These are phyloP conservation scores for Polypterus bichir DNA, from an alignment of 2,113 vertebrate genomes.

Conservation along the genomic window DNA sequence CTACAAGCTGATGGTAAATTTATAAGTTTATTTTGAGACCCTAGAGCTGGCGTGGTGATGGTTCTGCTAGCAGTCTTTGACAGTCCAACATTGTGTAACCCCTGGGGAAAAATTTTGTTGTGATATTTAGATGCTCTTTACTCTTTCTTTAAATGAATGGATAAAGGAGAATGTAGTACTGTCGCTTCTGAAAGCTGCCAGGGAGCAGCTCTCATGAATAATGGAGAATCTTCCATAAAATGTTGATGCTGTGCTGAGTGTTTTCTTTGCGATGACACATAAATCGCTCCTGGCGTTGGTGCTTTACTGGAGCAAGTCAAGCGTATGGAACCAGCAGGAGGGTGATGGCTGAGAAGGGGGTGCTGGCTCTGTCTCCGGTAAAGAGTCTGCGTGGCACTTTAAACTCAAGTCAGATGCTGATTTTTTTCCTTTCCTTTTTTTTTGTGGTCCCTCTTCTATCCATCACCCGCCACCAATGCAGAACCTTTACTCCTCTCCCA, in stretches of 20 bases:
- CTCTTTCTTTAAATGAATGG: too few relatives aligned
- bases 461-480: too few relatives aligned
- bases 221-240: constrained; percentile 7
- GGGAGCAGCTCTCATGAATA: constrained; percentile 1
- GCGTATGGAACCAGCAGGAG: not conserved
- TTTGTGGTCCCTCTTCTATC: too few relatives aligned
- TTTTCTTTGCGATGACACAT: constrained; percentile 4
- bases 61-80: too few relatives aligned
- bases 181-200: not conserved
- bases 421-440: too few relatives aligned
- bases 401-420: not conserved
- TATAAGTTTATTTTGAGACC: too few relatives aligned
- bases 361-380: not conserved
- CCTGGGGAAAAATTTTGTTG: too few relatives aligned
- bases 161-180: not conserved
- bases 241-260: constrained; percentile 1
- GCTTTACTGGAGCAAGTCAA: not conserved
- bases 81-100: too few relatives aligned
- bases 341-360: not conserved
- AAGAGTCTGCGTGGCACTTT: not conserved
- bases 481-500: too few relatives aligned
- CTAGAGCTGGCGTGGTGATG: too few relatives aligned
- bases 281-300: constrained; percentile 1
- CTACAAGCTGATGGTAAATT: too few relatives aligned
- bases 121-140: too few relatives aligned